Base-by-base conservation (phyloP, 2,888 invertebrate genomes). In the Apotomis turbidana region DNA sequence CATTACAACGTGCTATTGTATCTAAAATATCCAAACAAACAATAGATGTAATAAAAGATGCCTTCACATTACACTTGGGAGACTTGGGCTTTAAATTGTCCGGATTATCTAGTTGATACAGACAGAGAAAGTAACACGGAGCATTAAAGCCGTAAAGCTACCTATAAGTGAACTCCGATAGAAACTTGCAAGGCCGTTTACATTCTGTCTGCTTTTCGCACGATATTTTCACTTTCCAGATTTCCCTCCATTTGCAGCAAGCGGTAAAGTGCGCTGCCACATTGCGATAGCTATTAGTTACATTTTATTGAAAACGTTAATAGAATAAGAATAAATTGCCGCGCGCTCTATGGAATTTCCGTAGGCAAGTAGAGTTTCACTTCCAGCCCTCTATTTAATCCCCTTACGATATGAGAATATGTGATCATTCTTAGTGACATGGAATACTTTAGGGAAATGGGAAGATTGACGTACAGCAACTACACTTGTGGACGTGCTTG, bases 211-310 rank as follows among this genome's bases (percentile, higher is more conserved):
- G 81, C 86, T 87, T 88, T 91, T 90, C 90, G 80, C 90, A 90
- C 89, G 87, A 83, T 80, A 81, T 85, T 83, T 68, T 86, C 87
- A 86, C 90, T 90, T 90, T 89, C 88, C 83, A 84, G 85, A 82
- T 90, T 90, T 90, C 90, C 87, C 88, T 87, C 88, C 87, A 86
- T 89, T 87, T 86, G 81, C 84, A 83, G 71, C 49, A 52, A 64
- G 58, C 41, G 41, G 44, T 52, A 44, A 52, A 63, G 62, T 62
- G 61, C 61, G 55, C 62, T 36, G 62, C 67, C 55, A 61, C 61
- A 67, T 46, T 27, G 57, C 54, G 46, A 27, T 71, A 60, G 15
- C 27, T 57, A 27, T 27, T 27, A 41, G 38, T 27, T 57, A 41
- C 49, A 55, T 57, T 71, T 66, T 36, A 61, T 60, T 71, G 60